A percentile compares a stretch with the other conserved stretches of the same genome.
phyloP scores from a whole-genome alignment of 2,888 invertebrate genomes.

The Nipponacmea schrenckii region DNA sequence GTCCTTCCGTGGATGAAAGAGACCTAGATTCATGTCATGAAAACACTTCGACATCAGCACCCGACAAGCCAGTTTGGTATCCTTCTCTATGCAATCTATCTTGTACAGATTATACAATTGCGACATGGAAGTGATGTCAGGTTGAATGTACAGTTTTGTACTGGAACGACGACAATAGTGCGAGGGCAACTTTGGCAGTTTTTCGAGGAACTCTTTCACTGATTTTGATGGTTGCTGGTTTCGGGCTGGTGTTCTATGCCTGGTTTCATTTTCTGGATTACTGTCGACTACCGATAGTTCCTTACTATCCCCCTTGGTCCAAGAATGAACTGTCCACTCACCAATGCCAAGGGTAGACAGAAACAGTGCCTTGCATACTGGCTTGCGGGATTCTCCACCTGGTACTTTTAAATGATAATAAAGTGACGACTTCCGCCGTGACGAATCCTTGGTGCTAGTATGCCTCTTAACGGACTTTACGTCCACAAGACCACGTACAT shows the following conservation, averaged over 20 bases:
- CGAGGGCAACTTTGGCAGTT: slow-evolving; percentile 9
- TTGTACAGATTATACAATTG: background rate
- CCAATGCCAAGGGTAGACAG: background rate
- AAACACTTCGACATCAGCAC: background rate
- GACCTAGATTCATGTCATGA: slow-evolving; percentile 5
- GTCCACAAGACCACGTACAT: too few relatives aligned
- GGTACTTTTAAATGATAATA: too few relatives aligned
- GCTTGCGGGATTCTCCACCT: background rate
- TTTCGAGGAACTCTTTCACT: background rate
- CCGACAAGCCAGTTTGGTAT: background rate
- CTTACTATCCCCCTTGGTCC: background rate
- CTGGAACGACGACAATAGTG: slow-evolving; percentile 2
- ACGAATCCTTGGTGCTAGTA: too few relatives aligned
- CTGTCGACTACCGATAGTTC: too few relatives aligned
- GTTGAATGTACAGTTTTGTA: slow-evolving; percentile 1
- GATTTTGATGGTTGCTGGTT: background rate
- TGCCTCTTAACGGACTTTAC: too few relatives aligned
- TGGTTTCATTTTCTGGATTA: background rate
- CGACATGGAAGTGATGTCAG: background rate
- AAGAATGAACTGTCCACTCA: background rate
- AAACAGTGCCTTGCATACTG: background rate
- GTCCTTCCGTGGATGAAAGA: slow-evolving; percentile 17
- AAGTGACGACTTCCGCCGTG: too few relatives aligned
- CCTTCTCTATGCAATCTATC: background rate
- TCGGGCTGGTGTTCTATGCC: background rate